These are phyloP conservation scores for Festucalex cinctus DNA, from an alignment of 2,113 vertebrate species.

Conservation along the genomic window DNA sequence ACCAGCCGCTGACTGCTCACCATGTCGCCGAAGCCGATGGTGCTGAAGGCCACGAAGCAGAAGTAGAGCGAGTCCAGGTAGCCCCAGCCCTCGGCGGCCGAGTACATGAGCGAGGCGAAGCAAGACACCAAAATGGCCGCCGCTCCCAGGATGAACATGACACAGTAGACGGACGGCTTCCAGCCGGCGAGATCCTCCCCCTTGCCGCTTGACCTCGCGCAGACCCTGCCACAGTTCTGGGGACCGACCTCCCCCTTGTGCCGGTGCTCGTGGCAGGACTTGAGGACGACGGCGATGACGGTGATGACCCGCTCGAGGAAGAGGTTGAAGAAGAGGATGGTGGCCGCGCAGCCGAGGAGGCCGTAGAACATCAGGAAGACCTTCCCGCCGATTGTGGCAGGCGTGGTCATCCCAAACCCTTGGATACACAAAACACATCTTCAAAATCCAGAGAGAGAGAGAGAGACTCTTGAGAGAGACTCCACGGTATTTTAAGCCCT, in stretches of 20 bases:
- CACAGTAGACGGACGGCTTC: constrained; percentile 96
- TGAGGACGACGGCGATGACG: constrained; percentile 84
- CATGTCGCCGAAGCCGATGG: constrained; percentile 95
- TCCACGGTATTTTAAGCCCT: too few species aligned
- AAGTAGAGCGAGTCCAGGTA: constrained; percentile 97
- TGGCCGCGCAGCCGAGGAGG: constrained; percentile 89
- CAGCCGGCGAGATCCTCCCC: constrained; percentile 76
- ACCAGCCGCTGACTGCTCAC: constrained; percentile 86
- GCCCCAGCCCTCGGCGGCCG: constrained; percentile 86
- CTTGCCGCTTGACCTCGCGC: constrained; percentile 36
- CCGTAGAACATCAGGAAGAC: constrained; percentile 95
- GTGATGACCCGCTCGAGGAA: constrained; percentile 96
- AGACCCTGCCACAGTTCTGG: constrained; percentile 48
- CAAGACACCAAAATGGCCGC: constrained; percentile 89
- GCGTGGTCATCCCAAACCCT: constrained; percentile 98
- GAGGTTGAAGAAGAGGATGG: constrained; percentile 96
- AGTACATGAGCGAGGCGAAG: constrained; percentile 92
- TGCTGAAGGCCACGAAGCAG: constrained; percentile 98
- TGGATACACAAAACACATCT: constrained; percentile 44
- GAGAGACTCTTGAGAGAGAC: too few species aligned
- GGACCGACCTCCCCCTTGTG: constrained; percentile 75
- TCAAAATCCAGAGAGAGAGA: not conserved
- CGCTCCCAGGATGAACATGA: constrained; percentile 90
- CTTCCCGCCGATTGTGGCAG: constrained; percentile 87
- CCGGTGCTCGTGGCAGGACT: constrained; percentile 80